Evolutionary conservation across 2,888 invertebrate species (phyloP), one percentile per base, ranked within the genome.

Genomic region (Plusia festucae): DNA sequence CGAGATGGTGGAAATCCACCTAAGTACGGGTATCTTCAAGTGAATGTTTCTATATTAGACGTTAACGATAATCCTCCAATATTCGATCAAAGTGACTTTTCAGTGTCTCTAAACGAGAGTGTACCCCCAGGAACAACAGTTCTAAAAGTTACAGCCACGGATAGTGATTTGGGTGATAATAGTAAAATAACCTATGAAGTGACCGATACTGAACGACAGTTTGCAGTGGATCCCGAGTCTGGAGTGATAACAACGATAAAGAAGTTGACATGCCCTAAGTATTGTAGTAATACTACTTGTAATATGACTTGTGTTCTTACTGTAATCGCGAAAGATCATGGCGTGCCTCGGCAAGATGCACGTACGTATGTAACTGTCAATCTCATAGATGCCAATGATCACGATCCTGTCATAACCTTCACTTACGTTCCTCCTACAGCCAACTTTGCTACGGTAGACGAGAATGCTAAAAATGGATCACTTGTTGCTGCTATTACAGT

Each of bases 41-140:
- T 99, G 51, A 98, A 98, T 90, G 98, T 99, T 16, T 97, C 98
- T 60, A 97, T 99, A 71, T 94, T 98, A 76, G 99, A 99, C 91
- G 98, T 98, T 8, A 99, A 99, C 88, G 99, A 99, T 88, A 98
- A 98, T 92, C 98, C 99, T 15, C 99, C 99, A 44, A 98, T 98
- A 78, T 99, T 99, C 87, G 98, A 98, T 91, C 98, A 98, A 89
- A 98, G 98, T 93, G 98, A 99, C 89, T 99, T 99, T 91, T 97
- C 97, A 65, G 98, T 98, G 0, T 97, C 98, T 52, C 90, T 99
- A 58, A 99, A 99, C 92, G 99, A 99, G 91, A 99, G 98, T 86
- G 98, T 98, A 9, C 97, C 97, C n/a, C 97, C 98, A 0, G 99
- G 99, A 4, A 98, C 98, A 0, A 96, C 96, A 49, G 98, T 99